Evolutionary conservation across 2,797 vertebrate genomes (phyloP).

Genomic region (Etheostoma perlongum): DNA sequence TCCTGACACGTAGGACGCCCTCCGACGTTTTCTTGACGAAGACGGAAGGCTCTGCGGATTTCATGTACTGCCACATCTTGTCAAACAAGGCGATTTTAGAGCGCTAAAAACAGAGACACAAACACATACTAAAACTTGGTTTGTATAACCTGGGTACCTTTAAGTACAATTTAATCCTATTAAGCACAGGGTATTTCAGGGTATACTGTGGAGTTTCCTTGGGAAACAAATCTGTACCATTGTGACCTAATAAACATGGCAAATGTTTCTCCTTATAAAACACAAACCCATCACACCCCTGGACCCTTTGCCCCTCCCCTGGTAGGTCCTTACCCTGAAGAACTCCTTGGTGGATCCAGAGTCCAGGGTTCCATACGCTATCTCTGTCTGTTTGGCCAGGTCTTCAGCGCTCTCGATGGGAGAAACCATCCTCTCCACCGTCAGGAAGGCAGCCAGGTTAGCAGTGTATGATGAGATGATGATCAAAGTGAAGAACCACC

Average conservation of each 20-base stretch:
- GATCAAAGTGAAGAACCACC: conserved; percentile 99
- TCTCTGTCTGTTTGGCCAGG: conserved; percentile 97
- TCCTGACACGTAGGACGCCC: conserved; percentile 94
- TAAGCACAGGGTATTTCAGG: neutral
- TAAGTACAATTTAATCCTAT: neutral
- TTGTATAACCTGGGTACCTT: neutral
- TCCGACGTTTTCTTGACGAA: conserved; percentile 98
- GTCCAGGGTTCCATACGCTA: conserved; percentile 96
- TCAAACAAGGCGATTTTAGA: conserved; percentile 99
- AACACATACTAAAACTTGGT: neutral
- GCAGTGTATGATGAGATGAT: conserved; percentile 99
- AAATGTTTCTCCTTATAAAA: neutral
- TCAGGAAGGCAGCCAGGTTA: conserved; percentile 98
- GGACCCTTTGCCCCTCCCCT: conserved; percentile 30
- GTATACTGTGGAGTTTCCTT: neutral
- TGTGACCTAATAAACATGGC: neutral
- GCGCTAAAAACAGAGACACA: conserved; percentile 82
- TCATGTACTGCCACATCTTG: conserved; percentile 99
- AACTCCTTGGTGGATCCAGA: conserved; percentile 99
- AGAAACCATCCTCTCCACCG: conserved; percentile 98
- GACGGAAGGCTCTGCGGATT: conserved; percentile 95
- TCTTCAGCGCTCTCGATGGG: conserved; percentile 98
- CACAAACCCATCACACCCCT: too few relatives aligned
- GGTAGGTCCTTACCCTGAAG: conserved; percentile 90
- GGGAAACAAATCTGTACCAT: neutral